A percentile compares a stretch with the other conserved stretches of the same genome.
Evolutionary conservation across 2,797 vertebrate genomes (phyloP).

Genomic region (Sebastes paucispinis): DNA sequence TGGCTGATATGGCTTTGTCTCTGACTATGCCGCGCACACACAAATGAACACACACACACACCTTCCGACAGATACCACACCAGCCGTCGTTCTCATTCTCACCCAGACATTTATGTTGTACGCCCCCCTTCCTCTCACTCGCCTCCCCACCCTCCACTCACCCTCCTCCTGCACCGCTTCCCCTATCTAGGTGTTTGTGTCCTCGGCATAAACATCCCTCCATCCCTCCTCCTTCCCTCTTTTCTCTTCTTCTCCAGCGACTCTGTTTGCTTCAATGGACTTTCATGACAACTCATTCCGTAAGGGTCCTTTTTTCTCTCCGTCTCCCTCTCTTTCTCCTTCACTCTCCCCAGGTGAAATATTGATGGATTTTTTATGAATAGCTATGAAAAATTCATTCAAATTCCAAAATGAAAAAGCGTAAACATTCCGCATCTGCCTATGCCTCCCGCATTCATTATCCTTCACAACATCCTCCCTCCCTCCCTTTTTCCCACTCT

Average conservation of each 20-base stretch:
- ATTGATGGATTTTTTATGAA: slow-evolving; percentile 90
- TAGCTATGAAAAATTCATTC: slow-evolving; percentile 89
- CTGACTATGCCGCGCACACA: slow-evolving; percentile 30
- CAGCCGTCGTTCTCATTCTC: slow-evolving; percentile 76
- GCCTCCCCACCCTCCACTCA: background rate
- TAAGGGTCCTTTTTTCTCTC: slow-evolving; percentile 76
- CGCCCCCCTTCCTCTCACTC: slow-evolving; percentile 38
- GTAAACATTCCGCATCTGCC: slow-evolving; percentile 85
- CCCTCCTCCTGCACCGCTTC: slow-evolving; percentile 41
- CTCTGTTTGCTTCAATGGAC: slow-evolving; percentile 83
- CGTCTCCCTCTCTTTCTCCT: slow-evolving; percentile 74
- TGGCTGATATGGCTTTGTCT: slow-evolving; percentile 71
- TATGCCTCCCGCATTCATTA: slow-evolving; percentile 83
- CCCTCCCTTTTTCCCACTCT: slow-evolving; percentile 50
- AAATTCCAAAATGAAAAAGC: slow-evolving; percentile 87
- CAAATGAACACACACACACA: slow-evolving; percentile 38
- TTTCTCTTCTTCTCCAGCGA: slow-evolving; percentile 76
- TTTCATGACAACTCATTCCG: slow-evolving; percentile 84
- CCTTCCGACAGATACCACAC: slow-evolving; percentile 64
- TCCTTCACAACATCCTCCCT: slow-evolving; percentile 79
- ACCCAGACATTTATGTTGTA: slow-evolving; percentile 75
- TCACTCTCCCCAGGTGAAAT: slow-evolving; percentile 86
- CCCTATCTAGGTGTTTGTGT: slow-evolving; percentile 75
- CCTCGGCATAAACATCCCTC: slow-evolving; percentile 80
- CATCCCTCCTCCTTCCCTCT: slow-evolving; percentile 64